Evolutionary conservation across 2,797 vertebrate species (phyloP), one percentile per base, ranked within the genome.

Genomic region (Ctenopoma kingsleyae): DNA sequence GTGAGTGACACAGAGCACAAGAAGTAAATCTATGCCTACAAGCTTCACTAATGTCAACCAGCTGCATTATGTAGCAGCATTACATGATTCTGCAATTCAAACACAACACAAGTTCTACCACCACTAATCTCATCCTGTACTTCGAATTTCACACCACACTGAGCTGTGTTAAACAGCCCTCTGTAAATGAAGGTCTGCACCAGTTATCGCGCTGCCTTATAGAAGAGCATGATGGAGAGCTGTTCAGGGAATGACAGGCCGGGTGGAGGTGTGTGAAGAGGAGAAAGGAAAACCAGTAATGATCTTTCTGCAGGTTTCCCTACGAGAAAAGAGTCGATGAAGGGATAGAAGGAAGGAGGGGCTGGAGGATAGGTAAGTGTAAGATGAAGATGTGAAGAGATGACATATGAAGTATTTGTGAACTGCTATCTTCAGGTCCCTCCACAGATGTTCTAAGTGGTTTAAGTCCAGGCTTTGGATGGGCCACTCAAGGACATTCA

Each of bases 121-220:
- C 19, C 19, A 15, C 47, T 25, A 10, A 38, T 68, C 41, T 44
- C n/a, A 66, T 48, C 47, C 55, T 51, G 19, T 4, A 50, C 27
- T 59, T 50, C 15, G 64, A 5, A 63, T 67, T 73, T 49, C 54
- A 60, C 54, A 67, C 19, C 35, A 27, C 49, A 60, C 22, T 58
- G 64, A 72, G 48, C 64, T 36, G 10, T 36, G 35, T 36, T 36
- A 36, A 36, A 36, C 35, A 12, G 3, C 35, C 11, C 35, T 12
- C 35, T 36, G 35, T 36, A 36, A 36, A 35, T 11, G 35, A 35
- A 36, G 35, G 9, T 3, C 35, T 36, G 35, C 35, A 36, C 35
- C 35, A 36, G 10, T 36, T 12, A 36, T 36, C 1, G 10, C 3
- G 1, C 35, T 36, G 35, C 11, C 11, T 36, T 35, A 35, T 35